Percentiles rank a stretch among this genome's conserved stretches.
Conservation (phyloP, 2,888 invertebrate genomes). For the Pharmacophagus antenor region DNA sequence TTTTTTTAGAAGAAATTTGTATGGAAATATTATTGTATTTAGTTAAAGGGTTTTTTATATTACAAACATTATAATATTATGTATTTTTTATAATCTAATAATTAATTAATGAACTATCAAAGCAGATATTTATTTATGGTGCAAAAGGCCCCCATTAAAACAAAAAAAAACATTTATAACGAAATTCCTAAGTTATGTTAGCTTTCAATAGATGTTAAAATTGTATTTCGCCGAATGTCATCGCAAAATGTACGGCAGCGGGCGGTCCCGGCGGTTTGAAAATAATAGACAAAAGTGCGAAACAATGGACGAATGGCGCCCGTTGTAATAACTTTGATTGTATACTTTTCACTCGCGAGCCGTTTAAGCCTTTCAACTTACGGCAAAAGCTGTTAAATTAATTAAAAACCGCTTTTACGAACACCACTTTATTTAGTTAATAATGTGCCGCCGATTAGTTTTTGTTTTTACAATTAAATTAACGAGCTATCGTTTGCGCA, state of each 20-base stretch:
- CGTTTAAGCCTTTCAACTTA: background rate
- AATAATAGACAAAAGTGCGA: constrained; percentile 24
- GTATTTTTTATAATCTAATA: no score
- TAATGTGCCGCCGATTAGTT: constrained; percentile 3
- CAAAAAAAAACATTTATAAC: background rate
- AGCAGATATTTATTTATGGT: no score
- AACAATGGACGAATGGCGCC: constrained; percentile 24
- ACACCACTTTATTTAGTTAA: background rate
- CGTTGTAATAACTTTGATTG: background rate
- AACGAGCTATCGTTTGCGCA: background rate
- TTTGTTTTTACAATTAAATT: constrained; percentile 16
- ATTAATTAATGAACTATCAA: no score
- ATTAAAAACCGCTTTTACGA: constrained; percentile 20
- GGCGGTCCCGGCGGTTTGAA: constrained; percentile 15
- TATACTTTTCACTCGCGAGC: background rate
- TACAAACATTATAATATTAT: no score
- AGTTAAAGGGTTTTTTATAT: no score
- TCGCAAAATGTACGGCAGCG: constrained; percentile 13
- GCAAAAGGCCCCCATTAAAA: no score
- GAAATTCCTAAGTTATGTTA: background rate
- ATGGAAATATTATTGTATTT: no score
- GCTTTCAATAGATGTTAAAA: background rate
- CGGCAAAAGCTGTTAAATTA: constrained; percentile 10
- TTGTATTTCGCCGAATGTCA: background rate
- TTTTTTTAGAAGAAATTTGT: no score